These are phyloP conservation scores for Pseudopodoces humilis DNA, from an alignment of 2,113 vertebrate species.

Conservation along the genomic window DNA sequence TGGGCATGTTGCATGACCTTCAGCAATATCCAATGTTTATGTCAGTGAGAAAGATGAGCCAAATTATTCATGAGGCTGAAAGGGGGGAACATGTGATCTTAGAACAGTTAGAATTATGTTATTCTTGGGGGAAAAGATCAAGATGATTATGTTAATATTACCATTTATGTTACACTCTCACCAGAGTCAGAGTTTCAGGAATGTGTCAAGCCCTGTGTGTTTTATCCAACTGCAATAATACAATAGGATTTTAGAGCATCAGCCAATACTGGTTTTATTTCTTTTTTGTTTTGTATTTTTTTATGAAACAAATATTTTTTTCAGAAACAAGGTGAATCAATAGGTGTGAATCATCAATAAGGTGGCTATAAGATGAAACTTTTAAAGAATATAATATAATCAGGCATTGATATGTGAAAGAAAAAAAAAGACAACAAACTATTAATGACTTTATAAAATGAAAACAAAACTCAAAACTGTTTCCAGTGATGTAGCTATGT, in stretches of 20 bases:
- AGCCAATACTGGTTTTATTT: not conserved
- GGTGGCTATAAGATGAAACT: not conserved
- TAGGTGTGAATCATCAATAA: not conserved
- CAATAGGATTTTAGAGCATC: not conserved
- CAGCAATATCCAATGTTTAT: not conserved
- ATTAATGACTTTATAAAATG: not conserved
- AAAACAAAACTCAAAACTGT: not conserved
- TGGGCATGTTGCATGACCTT: not conserved
- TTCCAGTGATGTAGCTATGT: not conserved
- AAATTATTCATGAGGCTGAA: constrained; percentile 44
- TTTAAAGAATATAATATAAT: not conserved
- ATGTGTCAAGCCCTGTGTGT: constrained; percentile 2
- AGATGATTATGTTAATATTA: not conserved
- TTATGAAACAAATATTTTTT: not conserved
- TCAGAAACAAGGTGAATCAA: constrained; percentile 17
- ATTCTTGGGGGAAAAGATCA: constrained; percentile 10
- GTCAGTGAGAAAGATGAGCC: constrained; percentile 3
- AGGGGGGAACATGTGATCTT: constrained; percentile 6
- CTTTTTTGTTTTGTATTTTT: not conserved
- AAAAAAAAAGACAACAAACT: not conserved
- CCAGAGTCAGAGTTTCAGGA: not conserved
- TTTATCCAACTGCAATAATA: constrained; percentile 26
- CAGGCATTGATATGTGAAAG: not conserved
- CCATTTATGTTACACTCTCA: not conserved
- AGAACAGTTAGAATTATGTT: not conserved